phyloP scores from a whole-genome alignment of 2,888 invertebrate genomes.

The Onthophagus sagittarius region DNA sequence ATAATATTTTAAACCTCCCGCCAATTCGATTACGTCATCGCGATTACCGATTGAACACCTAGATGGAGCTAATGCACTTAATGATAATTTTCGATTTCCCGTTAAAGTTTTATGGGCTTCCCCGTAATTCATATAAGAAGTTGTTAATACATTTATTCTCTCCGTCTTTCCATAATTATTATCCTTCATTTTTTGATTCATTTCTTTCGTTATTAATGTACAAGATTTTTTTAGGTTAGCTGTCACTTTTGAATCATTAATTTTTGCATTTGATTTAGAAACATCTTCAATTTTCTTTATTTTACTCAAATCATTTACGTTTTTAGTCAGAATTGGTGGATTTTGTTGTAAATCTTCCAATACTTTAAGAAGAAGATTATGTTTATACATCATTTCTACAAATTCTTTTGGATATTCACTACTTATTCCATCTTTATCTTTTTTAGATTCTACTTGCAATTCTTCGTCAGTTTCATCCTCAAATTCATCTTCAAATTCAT shows the following conservation, averaged over 20 bases:
- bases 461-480: no score
- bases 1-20: slow-evolving; percentile 5
- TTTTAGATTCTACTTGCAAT: neutral
- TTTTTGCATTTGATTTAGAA: neutral
- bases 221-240: no score
- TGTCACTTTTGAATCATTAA: no score
- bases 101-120: neutral
- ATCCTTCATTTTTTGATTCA: no score
- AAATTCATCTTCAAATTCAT: no score
- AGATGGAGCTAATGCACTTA: neutral
- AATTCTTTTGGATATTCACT: neutral
- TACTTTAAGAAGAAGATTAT: neutral
- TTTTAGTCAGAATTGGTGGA: neutral
- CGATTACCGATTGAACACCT: neutral
- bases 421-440: neutral
- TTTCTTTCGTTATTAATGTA: no score
- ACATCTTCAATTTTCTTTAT: neutral
- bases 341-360: neutral
- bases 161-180: neutral
- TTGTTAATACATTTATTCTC: neutral
- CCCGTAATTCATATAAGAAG: neutral
- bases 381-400: neutral
- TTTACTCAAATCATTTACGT: neutral
- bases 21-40: neutral
- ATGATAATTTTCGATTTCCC: neutral